Evolutionary conservation across 1,140 invertebrate species (phyloP).

Genomic region (Gonatopus flavifemur): DNA sequence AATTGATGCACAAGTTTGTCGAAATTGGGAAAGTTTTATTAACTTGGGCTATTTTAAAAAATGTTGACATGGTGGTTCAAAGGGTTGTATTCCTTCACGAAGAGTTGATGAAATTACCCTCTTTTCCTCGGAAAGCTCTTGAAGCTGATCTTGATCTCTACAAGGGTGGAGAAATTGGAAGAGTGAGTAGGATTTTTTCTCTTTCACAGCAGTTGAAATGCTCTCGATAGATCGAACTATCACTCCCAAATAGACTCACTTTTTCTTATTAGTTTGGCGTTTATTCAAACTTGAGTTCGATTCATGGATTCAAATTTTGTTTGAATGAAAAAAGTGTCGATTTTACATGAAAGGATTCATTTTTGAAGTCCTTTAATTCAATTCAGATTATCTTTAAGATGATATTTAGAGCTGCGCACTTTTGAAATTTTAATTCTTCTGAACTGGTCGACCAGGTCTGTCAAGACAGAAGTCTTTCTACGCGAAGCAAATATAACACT

Average conservation of each 20-base stretch:
- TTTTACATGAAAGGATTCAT: background rate
- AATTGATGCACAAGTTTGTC: constrained; percentile 91
- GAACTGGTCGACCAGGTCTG: no score
- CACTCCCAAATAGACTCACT: no score
- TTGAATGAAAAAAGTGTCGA: background rate
- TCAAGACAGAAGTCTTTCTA: no score
- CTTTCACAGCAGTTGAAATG: background rate
- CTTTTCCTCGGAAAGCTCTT: constrained; percentile 96
- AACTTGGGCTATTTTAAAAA: constrained; percentile 88
- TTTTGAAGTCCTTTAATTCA: constrained; percentile 8
- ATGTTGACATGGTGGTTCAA: constrained; percentile 92
- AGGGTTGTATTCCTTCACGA: constrained; percentile 98
- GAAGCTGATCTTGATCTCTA: constrained; percentile 96
- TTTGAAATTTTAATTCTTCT: no score
- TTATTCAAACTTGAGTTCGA: no score
- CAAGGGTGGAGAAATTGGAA: constrained; percentile 86
- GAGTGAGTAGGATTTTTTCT: constrained; percentile 58
- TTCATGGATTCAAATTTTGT: background rate
- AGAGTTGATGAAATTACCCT: constrained; percentile 97
- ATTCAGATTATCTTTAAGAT: no score
- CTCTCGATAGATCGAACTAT: no score
- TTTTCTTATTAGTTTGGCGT: no score
- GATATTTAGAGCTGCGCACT: no score
- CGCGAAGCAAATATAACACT: no score
- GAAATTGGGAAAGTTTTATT: constrained; percentile 94